Percentiles rank a stretch among this genome's conserved stretches.
phyloP scores from a whole-genome alignment of 2,113 vertebrate species.

The Salvelinus alpinus region DNA sequence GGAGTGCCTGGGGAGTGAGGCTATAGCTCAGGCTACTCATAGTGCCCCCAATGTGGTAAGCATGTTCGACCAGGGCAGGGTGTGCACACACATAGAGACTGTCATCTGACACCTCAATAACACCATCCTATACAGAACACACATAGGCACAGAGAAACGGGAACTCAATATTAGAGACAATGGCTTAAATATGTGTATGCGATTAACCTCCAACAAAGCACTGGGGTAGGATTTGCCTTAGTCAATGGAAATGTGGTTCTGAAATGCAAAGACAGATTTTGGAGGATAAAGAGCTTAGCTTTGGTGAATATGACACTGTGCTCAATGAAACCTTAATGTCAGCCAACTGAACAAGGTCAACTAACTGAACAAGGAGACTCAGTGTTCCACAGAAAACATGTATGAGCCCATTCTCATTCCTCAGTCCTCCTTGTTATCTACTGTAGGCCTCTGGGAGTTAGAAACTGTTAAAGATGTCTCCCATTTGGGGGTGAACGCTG shows the following conservation, averaged over 20 bases:
- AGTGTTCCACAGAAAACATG: background rate
- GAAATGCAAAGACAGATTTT: background rate
- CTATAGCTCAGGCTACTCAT: slow-evolving; percentile 78
- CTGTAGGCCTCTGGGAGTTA: too few relatives aligned
- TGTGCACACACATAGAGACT: slow-evolving; percentile 41
- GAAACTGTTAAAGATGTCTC: too few relatives aligned
- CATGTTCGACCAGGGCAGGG: slow-evolving; percentile 61
- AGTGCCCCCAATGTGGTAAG: slow-evolving; percentile 77
- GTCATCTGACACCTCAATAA: slow-evolving; percentile 36
- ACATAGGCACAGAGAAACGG: background rate
- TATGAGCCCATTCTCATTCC: background rate
- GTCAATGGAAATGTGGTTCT: background rate
- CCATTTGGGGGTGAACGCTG: too few relatives aligned
- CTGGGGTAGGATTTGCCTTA: background rate
- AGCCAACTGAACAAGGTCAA: background rate
- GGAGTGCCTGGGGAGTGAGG: slow-evolving; percentile 68
- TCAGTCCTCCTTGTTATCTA: too few relatives aligned
- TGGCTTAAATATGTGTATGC: background rate
- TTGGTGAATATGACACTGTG: background rate
- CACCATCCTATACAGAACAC: slow-evolving; percentile 50
- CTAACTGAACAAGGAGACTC: background rate
- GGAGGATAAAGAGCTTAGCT: background rate
- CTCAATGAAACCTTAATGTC: background rate
- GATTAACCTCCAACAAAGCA: slow-evolving; percentile 1
- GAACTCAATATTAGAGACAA: slow-evolving; percentile 14